These are phyloP conservation scores for Sylvilagus floridanus DNA, from an alignment of 2,797 vertebrate genomes.

Conservation along the genomic window DNA sequence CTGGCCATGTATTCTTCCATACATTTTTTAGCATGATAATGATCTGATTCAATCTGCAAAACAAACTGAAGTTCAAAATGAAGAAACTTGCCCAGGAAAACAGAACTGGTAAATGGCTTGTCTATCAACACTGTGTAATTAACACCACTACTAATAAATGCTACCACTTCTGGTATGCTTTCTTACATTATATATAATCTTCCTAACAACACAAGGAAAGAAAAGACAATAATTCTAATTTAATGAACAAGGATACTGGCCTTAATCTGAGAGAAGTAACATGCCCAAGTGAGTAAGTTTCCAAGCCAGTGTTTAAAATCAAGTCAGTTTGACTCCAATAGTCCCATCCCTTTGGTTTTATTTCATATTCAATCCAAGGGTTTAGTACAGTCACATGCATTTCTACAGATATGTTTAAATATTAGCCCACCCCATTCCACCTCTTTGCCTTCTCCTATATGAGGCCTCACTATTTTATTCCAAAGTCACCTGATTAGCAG, in stretches of 20 bases:
- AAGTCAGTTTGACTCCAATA: neutral
- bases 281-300: neutral
- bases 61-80: slow-evolving; percentile 43
- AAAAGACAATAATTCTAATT: neutral
- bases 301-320: neutral
- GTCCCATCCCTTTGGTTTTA: neutral
- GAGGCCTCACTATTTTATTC: slow-evolving; percentile 21
- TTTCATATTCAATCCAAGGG: neutral
- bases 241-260: neutral
- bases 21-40: neutral
- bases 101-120: neutral
- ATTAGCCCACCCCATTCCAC: neutral
- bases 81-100: neutral
- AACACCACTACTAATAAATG: neutral
- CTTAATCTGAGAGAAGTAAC: neutral
- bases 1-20: neutral
- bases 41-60: neutral
- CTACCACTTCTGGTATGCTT: neutral
- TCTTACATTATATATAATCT: neutral
- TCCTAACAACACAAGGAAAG: slow-evolving; percentile 9
- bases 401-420: neutral
- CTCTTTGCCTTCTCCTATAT: neutral
- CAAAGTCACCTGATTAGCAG: neutral
- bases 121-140: neutral
- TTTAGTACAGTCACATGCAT: neutral